These are phyloP conservation scores for Ceyx cyanopectus DNA, from an alignment of 2,113 vertebrate species.

Conservation along the genomic window DNA sequence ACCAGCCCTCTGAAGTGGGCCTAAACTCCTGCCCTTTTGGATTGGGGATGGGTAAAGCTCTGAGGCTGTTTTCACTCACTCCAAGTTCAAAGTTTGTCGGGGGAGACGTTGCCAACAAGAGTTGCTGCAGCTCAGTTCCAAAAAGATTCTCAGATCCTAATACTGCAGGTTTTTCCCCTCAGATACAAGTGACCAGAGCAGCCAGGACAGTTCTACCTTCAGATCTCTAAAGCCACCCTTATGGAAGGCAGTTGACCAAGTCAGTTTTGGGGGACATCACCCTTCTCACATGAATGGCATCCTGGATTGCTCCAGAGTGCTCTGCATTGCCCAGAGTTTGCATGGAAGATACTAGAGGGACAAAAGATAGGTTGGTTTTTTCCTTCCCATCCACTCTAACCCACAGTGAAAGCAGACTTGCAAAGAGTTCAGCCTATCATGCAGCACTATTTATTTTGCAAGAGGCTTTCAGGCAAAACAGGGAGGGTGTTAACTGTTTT, in stretches of 20 bases:
- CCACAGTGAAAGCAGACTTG: neutral
- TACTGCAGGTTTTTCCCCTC: neutral
- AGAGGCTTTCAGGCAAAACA: neutral
- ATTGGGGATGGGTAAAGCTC: neutral
- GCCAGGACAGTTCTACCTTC: neutral
- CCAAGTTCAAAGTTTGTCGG: neutral
- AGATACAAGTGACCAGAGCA: neutral
- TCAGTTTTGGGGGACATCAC: neutral
- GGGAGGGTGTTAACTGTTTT: neutral
- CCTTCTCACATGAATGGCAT: neutral
- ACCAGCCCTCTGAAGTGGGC: neutral
- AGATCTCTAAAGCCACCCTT: neutral
- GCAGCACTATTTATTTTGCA: neutral
- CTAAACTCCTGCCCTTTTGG: neutral
- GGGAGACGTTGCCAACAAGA: neutral
- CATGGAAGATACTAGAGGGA: neutral
- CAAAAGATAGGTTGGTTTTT: neutral
- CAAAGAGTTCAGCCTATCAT: neutral
- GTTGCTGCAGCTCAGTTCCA: neutral
- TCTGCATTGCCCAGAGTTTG: neutral
- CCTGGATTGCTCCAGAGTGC: neutral
- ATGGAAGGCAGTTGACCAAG: neutral
- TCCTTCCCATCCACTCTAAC: neutral
- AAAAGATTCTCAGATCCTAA: neutral
- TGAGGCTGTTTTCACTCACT: neutral